A percentile compares a stretch with the other conserved stretches of the same genome.
phyloP scores from a whole-genome alignment of 2,888 invertebrate genomes.

The Tenthredo notha region DNA sequence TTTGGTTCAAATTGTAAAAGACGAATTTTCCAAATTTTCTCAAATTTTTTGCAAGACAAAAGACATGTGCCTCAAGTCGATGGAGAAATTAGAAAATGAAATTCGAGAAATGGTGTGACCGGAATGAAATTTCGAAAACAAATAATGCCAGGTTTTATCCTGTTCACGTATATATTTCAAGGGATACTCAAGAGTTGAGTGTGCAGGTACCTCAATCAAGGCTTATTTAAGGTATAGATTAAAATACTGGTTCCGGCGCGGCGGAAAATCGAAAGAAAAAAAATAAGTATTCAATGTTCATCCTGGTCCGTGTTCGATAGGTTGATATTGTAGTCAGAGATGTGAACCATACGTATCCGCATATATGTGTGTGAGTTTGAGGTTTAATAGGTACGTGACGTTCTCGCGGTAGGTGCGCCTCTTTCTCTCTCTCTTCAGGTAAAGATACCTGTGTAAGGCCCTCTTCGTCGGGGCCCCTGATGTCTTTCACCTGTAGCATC shows the following conservation, averaged over 20 bases:
- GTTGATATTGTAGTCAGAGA: constrained; percentile 9
- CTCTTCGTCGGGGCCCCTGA: constrained; percentile 40
- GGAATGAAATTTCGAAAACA: neutral
- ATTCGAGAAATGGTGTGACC: neutral
- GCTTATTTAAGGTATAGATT: constrained; percentile 2
- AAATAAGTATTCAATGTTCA: constrained; percentile 27
- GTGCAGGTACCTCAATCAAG: neutral
- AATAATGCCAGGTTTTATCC: neutral
- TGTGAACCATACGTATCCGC: neutral
- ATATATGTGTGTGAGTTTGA: neutral
- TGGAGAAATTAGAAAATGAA: neutral
- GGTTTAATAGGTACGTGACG: constrained; percentile 48
- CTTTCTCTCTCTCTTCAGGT: constrained; percentile 7
- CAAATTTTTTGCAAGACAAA: neutral
- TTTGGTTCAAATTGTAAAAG: neutral
- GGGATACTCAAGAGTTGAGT: neutral
- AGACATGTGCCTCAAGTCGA: neutral
- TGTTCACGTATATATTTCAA: neutral
- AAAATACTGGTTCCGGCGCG: constrained; percentile 22
- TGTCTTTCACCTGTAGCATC: constrained; percentile 50
- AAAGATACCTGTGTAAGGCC: constrained; percentile 36
- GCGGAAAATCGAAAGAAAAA: constrained; percentile 18
- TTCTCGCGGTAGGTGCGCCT: constrained; percentile 46
- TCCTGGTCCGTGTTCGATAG: constrained; percentile 16
- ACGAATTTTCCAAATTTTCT: neutral